Percentiles rank a stretch among this genome's conserved stretches.
Evolutionary conservation across 2,113 vertebrate genomes (phyloP).

Genomic region (Gnathonemus longibarbis): DNA sequence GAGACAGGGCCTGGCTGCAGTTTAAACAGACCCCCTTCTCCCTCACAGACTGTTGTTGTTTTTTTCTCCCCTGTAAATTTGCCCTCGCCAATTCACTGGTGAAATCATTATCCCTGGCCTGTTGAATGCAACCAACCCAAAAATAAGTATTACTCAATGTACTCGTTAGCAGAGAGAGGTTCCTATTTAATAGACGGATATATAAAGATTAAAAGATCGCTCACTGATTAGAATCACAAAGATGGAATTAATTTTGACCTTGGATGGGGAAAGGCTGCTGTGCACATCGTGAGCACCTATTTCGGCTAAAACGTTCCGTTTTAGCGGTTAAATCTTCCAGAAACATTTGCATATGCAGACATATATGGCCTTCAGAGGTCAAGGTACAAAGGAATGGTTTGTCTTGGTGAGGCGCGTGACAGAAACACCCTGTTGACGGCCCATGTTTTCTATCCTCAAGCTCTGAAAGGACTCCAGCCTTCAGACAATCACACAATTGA

Average conservation of each 20-base stretch:
- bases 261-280: neutral
- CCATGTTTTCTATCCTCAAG: neutral
- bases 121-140: conserved; percentile 17
- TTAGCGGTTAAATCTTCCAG: neutral
- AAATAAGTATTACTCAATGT: conserved; percentile 19
- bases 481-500: neutral
- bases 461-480: neutral
- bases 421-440: neutral
- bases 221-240: neutral
- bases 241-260: neutral
- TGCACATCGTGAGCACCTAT: neutral
- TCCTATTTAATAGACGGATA: conserved; percentile 8
- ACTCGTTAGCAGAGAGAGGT: conserved; percentile 7
- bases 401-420: neutral
- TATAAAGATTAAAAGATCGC: conserved; percentile 12
- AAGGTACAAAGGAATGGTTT: neutral
- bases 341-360: conserved; percentile 8
- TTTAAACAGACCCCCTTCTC: conserved; percentile 8
- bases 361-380: neutral
- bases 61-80: conserved; percentile 15
- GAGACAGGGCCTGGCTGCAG: conserved; percentile 50
- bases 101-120: conserved; percentile 18
- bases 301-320: neutral
- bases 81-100: conserved; percentile 13
- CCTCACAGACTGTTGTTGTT: conserved; percentile 11